These are phyloP conservation scores for Nemopilema nomurai DNA, from an alignment of 30 jellyfish, hydroid and myxozoan genomes.

Conservation along the genomic window DNA sequence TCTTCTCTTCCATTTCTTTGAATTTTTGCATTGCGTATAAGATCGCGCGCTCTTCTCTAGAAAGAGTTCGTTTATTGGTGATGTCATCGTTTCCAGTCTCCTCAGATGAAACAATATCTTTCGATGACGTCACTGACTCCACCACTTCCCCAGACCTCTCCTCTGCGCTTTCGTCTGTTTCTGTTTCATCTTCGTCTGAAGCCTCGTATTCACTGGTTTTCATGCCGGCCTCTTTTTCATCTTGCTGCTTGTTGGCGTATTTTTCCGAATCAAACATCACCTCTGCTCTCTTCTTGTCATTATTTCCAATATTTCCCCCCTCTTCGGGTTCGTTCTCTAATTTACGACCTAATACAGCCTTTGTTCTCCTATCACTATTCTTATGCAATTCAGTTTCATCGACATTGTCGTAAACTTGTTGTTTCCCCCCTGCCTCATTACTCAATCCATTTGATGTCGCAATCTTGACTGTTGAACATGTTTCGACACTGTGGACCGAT, in stretches of 20 bases:
- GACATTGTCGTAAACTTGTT: too few species aligned
- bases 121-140: background rate
- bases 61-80: slow-evolving; percentile 2
- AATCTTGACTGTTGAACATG: too few species aligned
- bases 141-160: background rate
- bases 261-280: background rate
- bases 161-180: background rate
- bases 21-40: slow-evolving; percentile 60
- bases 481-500: too few species aligned
- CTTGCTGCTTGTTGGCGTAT: background rate
- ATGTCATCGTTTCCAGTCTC: slow-evolving; percentile 16
- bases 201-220: background rate
- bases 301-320: too few species aligned
- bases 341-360: too few species aligned
- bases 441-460: too few species aligned
- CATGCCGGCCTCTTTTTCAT: background rate
- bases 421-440: too few species aligned
- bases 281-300: too few species aligned
- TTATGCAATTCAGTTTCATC: too few species aligned
- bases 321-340: too few species aligned
- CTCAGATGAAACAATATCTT: slow-evolving; percentile 5
- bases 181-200: background rate
- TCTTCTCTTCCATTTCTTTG: slow-evolving; percentile 59
- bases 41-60: slow-evolving; percentile 69
- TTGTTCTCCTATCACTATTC: too few species aligned